These are phyloP conservation scores for Diorhabda sublineata DNA, from an alignment of 1,140 invertebrate genomes.

Conservation along the genomic window DNA sequence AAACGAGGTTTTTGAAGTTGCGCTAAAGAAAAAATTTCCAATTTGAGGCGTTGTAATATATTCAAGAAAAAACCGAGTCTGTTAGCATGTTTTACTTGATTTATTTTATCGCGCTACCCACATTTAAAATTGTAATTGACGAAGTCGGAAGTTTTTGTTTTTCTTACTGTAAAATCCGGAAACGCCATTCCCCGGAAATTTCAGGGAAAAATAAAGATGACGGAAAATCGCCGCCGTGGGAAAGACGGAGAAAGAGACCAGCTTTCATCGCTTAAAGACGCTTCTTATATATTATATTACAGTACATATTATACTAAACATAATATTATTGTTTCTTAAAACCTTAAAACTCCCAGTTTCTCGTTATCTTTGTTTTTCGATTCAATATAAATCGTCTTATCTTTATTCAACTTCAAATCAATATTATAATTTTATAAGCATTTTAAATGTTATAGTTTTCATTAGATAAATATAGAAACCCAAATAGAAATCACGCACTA, in stretches of 20 bases:
- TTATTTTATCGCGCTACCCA: constrained; percentile 6
- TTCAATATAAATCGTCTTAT: constrained; percentile 3
- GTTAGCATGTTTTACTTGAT: background rate
- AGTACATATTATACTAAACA: constrained; percentile 45
- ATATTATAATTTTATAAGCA: no score
- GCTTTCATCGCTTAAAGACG: constrained; percentile 33
- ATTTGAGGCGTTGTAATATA: background rate
- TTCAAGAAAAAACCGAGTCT: background rate
- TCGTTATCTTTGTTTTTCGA: background rate
- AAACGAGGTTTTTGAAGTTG: no score
- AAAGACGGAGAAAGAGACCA: constrained; percentile 23
- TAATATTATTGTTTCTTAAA: constrained; percentile 47
- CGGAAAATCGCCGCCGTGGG: background rate
- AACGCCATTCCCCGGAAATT: background rate
- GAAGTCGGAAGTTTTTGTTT: constrained; percentile 30
- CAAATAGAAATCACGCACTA: no score
- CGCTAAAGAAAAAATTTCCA: no score
- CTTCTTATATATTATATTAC: constrained; percentile 36
- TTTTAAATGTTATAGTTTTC: no score
- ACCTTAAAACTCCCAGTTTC: constrained; percentile 38
- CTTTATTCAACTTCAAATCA: no score
- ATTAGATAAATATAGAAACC: no score
- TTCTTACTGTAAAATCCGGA: constrained; percentile 27
- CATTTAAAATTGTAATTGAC: constrained; percentile 32
- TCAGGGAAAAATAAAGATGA: constrained; percentile 7